Evolutionary conservation across 2,113 vertebrate genomes (phyloP), one percentile per base, ranked within the genome.

Genomic region (Spea bombifrons): DNA sequence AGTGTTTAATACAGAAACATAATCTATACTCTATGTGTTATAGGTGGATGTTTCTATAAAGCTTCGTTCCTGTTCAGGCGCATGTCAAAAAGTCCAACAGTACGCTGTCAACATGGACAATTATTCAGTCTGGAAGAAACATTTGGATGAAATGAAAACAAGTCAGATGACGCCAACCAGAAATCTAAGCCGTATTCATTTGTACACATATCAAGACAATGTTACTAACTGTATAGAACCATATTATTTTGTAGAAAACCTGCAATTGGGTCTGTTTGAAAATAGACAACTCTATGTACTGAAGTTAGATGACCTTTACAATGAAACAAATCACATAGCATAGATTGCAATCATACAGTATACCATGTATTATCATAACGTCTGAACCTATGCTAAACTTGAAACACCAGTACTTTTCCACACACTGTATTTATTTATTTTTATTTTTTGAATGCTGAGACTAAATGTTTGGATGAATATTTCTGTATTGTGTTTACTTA

Each of bases 41-140:
- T 64, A 94, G 92, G 89, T 93, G 82, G 90, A 93, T 72, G 52
- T 88, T 63, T 89, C 90, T 81, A 87, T 93, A 48, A 90, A 86
- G 81, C 81, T 93, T 9, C 83, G 88, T 59, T 49, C 87, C 16
- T 93, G 92, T 66, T 48, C 4, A 0, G 91, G 92, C 0, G 90
- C 91, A 45, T 93, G 92, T 67, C 72, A 43, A 7, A 80, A 71
- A 3, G 78, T 59, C 15, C 30, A 82, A 3, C 73, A 73, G 0
- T 67, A 67, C 10, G 49, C 17, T 8, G 10, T 57, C 13, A 73
- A 66, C 52, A 10, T 59, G 10, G 63, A 59, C 16, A 49, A 73
- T 30, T 66, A 80, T 43, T 3, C 8, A 2, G 8, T n/a, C 16
- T 80, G 70, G 77, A 59, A 73, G 44, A 61, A 73, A 49, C 49